Percentiles rank a stretch among this genome's conserved stretches.
Evolutionary conservation across 2,888 invertebrate species (phyloP).

Genomic region (Trissonchulus latispiculum): DNA sequence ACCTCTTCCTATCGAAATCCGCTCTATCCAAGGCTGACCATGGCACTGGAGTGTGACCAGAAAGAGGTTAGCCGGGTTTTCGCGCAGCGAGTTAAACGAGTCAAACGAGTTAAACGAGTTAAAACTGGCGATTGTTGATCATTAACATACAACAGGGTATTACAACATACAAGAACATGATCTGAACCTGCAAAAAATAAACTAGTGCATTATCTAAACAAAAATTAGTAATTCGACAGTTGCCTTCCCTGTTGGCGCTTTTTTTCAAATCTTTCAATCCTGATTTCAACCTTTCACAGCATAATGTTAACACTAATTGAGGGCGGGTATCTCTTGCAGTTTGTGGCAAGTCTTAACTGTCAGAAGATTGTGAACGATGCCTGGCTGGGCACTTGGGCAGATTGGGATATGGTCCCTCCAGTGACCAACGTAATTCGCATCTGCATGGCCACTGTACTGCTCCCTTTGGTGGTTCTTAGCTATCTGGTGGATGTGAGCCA

Average conservation of each 20-base stretch:
- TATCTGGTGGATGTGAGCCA: not conserved
- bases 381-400: not conserved
- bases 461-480: not conserved
- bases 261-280: too few species aligned
- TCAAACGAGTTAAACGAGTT: too few species aligned
- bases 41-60: not conserved
- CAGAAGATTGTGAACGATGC: not conserved
- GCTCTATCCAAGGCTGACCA: not conserved
- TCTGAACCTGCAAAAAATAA: too few species aligned
- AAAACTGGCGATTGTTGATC: too few species aligned
- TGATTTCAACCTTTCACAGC: too few species aligned
- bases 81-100: too few species aligned
- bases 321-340: not conserved
- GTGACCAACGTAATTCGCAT: not conserved
- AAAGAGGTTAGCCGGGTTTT: not conserved
- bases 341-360: not conserved
- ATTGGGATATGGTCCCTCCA: not conserved
- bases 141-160: too few species aligned
- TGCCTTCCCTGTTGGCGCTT: too few species aligned
- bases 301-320: too few species aligned
- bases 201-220: too few species aligned
- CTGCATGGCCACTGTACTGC: not conserved
- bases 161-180: too few species aligned
- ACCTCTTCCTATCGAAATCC: not conserved
- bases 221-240: too few species aligned